Conservation (phyloP, 2,113 vertebrate genomes). For the Carollia perspicillata region DNA sequence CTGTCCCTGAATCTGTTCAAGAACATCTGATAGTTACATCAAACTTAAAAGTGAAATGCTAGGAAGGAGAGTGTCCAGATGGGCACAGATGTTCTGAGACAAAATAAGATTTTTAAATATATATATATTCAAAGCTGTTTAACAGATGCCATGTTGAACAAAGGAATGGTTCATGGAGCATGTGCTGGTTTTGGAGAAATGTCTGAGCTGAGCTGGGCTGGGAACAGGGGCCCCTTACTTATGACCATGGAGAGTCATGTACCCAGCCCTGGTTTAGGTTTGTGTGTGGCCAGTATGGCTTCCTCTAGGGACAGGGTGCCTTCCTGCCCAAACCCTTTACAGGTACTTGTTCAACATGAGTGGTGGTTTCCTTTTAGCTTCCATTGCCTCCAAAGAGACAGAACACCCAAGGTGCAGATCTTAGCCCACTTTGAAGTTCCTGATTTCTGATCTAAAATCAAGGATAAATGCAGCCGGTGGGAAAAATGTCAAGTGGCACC, state of each 20-base stretch:
- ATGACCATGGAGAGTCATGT: accelerated
- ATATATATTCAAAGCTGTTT: conserved; percentile 56
- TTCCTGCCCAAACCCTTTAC: not conserved
- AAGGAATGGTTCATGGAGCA: conserved; percentile 14
- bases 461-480: not conserved
- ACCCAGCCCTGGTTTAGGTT: not conserved
- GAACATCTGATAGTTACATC: conserved; percentile 60
- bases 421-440: not conserved
- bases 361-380: not conserved
- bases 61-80: conserved; percentile 55
- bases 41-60: conserved; percentile 55
- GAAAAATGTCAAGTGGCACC: too few species aligned
- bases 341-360: not conserved
- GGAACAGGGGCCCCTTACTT: not conserved
- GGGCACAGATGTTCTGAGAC: conserved; percentile 73
- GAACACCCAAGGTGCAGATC: not conserved
- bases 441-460: not conserved
- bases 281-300: not conserved
- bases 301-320: not conserved
- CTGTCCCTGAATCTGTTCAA: conserved; percentile 51
- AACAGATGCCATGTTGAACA: conserved; percentile 63
- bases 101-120: conserved; percentile 55
- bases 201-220: not conserved
- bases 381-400: not conserved
- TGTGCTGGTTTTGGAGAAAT: not conserved